A percentile compares a stretch with the other conserved stretches of the same genome.
Evolutionary conservation across 2,888 invertebrate species (phyloP).

Genomic region (Meghimatium bilineatum): DNA sequence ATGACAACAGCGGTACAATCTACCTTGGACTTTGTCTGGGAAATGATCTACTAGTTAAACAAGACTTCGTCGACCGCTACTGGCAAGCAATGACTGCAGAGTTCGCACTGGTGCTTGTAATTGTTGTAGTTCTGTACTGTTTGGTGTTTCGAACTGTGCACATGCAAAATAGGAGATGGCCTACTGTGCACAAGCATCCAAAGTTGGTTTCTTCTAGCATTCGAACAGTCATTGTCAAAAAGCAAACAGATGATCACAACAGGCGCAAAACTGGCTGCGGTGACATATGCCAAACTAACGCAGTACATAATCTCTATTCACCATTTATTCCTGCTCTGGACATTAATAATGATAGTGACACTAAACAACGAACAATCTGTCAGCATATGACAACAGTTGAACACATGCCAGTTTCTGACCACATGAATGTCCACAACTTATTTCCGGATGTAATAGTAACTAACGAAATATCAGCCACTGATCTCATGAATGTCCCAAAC

Average conservation of each 20-base stretch:
- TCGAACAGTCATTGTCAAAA: background rate
- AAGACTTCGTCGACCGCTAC: conserved; percentile 51
- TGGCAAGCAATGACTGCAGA: conserved; percentile 60
- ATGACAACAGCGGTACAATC: background rate
- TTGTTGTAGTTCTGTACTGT: conserved; percentile 60
- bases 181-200: too few relatives aligned
- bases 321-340: background rate
- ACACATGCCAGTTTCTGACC: background rate
- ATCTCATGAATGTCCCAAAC: background rate
- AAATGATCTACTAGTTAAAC: conserved; percentile 55
- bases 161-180: conserved; percentile 30
- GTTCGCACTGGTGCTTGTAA: conserved; percentile 59
- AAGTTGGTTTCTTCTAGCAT: background rate
- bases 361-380: background rate
- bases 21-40: conserved; percentile 58
- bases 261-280: background rate
- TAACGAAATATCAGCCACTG: too few relatives aligned
- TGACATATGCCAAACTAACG: background rate
- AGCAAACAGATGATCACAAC: background rate
- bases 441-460: background rate
- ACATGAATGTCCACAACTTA: background rate
- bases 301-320: background rate
- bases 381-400: background rate
- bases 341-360: background rate
- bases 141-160: conserved; percentile 40